Conservation (phyloP, 1,140 invertebrate species). For the Drosophila kohkoa region DNA sequence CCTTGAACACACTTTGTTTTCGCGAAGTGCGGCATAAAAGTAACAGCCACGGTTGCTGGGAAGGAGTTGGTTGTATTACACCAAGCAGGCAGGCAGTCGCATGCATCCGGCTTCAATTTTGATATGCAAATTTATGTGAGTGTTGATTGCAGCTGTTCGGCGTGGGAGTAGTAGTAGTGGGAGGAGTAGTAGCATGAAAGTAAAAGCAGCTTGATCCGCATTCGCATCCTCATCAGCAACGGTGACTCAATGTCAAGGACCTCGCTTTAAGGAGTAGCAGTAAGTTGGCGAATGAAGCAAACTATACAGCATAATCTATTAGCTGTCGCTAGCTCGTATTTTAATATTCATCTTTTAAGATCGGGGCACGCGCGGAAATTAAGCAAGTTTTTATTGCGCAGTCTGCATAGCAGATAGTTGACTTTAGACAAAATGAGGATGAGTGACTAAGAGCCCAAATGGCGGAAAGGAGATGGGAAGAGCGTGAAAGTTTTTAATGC, state of each 20-base stretch:
- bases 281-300: constrained; percentile 22
- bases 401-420: constrained; percentile 48
- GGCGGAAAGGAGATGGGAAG: background rate
- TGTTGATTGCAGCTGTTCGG: constrained; percentile 77
- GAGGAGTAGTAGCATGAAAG: constrained; percentile 26
- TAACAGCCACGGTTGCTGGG: constrained; percentile 22
- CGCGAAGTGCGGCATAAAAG: constrained; percentile 64
- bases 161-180: constrained; percentile 2
- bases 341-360: constrained; percentile 67
- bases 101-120: constrained; percentile 67
- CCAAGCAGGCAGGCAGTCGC: constrained; percentile 6
- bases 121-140: constrained; percentile 80
- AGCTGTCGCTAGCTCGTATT: constrained; percentile 30
- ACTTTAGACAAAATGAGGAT: constrained; percentile 2
- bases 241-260: constrained; percentile 46
- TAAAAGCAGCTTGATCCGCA: constrained; percentile 27
- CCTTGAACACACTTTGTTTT: constrained; percentile 68
- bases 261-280: background rate
- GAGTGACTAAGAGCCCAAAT: no score
- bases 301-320: constrained; percentile 70
- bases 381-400: constrained; percentile 46
- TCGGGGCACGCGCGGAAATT: constrained; percentile 39
- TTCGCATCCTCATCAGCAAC: background rate
- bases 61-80: constrained; percentile 11
- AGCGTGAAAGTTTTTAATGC: constrained; percentile 64